Evolutionary conservation across 2,797 vertebrate species (phyloP).

Genomic region (Coregonus ussuriensis): DNA sequence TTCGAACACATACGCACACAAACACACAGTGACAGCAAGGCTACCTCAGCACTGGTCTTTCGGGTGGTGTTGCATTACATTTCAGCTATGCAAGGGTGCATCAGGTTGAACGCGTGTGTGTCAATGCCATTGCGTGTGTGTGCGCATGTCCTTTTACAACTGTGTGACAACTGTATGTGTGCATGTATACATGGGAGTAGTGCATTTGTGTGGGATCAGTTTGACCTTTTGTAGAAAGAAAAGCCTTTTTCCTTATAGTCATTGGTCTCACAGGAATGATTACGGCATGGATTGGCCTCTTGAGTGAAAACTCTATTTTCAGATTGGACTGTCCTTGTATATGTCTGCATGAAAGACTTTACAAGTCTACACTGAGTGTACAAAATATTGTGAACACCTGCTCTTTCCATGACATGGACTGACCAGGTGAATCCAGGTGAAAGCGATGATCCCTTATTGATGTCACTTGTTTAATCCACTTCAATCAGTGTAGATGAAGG

Average conservation of each 20-base stretch:
- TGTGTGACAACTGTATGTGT: neutral
- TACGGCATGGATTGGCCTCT: neutral
- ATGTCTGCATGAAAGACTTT: too few relatives aligned
- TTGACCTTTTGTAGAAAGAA: neutral
- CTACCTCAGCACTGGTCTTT: slow-evolving; percentile 1
- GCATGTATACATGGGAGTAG: neutral
- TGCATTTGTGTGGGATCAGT: slow-evolving; percentile 1
- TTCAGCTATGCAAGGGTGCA: neutral
- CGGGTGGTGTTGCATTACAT: neutral
- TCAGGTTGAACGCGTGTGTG: neutral
- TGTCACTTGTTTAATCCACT: too few relatives aligned
- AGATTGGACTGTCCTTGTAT: neutral
- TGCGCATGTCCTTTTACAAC: neutral
- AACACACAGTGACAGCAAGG: slow-evolving; percentile 1
- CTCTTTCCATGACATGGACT: too few relatives aligned
- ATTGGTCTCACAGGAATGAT: neutral
- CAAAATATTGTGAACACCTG: too few relatives aligned
- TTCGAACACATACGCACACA: neutral
- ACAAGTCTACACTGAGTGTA: too few relatives aligned
- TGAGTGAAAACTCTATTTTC: neutral
- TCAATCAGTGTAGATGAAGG: too few relatives aligned
- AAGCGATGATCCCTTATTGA: too few relatives aligned
- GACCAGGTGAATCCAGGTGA: too few relatives aligned
- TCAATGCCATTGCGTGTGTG: neutral
- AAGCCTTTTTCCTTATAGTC: neutral